A percentile compares a stretch with the other conserved stretches of the same genome.
Conservation (phyloP, 1,140 invertebrate genomes). For the Phymastichus coffea region DNA sequence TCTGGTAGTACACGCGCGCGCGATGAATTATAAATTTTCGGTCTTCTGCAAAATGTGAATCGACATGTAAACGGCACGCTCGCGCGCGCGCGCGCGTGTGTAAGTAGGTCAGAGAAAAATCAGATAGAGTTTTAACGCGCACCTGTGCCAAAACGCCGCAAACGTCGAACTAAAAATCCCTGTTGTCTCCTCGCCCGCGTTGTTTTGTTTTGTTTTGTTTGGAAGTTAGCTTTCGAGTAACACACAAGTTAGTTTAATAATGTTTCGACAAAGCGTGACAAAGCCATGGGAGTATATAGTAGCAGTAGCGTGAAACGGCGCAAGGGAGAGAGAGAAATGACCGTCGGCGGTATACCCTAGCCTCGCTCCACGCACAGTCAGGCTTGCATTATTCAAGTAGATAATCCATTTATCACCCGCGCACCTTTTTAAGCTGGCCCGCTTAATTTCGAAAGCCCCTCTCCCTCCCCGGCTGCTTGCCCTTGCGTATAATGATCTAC, state of each 20-base stretch:
- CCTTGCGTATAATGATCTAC: not conserved
- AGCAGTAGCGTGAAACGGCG: not conserved
- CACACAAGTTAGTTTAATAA: slow-evolving; percentile 16
- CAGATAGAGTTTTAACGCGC: slow-evolving; percentile 12
- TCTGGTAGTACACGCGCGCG: no score
- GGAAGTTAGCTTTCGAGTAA: no score
- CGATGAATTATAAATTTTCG: slow-evolving; percentile 24
- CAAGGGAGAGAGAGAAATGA: slow-evolving; percentile 21
- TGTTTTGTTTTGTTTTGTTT: no score
- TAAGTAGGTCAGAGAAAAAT: slow-evolving; percentile 25
- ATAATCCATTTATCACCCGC: slow-evolving; percentile 29
- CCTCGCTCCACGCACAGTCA: slow-evolving; percentile 15
- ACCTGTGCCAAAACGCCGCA: no score
- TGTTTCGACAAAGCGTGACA: not conserved
- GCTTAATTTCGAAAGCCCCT: slow-evolving; percentile 18
- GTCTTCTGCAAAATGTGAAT: slow-evolving; percentile 8
- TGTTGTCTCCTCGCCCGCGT: not conserved
- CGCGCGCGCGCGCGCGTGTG: not conserved
- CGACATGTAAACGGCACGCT: not conserved
- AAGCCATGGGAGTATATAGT: no score
- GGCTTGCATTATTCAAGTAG: slow-evolving; percentile 26
- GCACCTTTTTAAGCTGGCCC: not conserved
- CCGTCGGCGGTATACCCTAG: slow-evolving; percentile 6
- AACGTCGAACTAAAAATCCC: not conserved
- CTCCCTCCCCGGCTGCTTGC: not conserved